These are phyloP conservation scores for Seira sanloemensis DNA, from an alignment of 2,888 invertebrate species.

Conservation along the genomic window DNA sequence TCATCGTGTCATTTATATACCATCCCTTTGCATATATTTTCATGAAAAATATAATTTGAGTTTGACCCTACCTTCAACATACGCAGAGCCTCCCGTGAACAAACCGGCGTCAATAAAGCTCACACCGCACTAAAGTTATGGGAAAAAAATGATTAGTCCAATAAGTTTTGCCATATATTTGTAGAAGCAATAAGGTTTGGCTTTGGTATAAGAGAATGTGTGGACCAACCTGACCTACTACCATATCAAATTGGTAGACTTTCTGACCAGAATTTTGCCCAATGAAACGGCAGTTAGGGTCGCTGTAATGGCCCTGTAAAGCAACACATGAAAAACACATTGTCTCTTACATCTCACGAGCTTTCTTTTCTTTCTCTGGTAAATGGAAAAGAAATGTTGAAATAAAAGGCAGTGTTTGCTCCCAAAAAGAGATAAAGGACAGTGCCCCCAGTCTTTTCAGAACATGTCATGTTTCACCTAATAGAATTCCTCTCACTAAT, in stretches of 20 bases:
- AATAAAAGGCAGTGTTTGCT: background rate
- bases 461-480: background rate
- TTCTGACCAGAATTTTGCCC: constrained; percentile 83
- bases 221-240: constrained; percentile 82
- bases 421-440: background rate
- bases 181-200: no score
- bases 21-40: no score
- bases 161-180: no score
- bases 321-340: constrained; percentile 48
- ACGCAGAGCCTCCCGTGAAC: constrained; percentile 84
- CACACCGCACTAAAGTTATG: no score
- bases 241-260: constrained; percentile 85
- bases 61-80: no score
- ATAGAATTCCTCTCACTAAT: background rate
- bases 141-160: no score
- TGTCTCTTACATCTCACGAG: background rate
- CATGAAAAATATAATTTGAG: no score
- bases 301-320: constrained; percentile 81
- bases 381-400: background rate
- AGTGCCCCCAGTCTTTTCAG: background rate
- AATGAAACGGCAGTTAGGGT: constrained; percentile 85
- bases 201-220: no score
- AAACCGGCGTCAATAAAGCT: constrained; percentile 87
- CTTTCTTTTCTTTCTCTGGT: background rate
- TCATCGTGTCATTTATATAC: no score